Conservation (phyloP, 2,113 vertebrate genomes). For the Riparia riparia region DNA sequence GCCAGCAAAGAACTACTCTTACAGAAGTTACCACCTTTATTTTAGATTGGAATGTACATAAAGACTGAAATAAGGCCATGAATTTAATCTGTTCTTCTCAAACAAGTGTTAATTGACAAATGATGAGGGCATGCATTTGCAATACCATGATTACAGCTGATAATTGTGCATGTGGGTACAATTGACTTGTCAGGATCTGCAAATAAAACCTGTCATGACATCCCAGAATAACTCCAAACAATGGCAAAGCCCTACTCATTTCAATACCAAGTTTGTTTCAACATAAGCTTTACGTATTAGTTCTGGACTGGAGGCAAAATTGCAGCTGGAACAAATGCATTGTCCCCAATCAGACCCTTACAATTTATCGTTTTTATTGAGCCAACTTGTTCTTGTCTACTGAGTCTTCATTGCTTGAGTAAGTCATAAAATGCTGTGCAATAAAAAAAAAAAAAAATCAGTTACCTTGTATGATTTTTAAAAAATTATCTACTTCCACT, state of each 20-base stretch:
- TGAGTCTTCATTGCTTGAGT: neutral
- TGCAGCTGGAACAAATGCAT: neutral
- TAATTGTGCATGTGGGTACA: neutral
- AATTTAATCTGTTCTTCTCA: neutral
- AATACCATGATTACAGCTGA: neutral
- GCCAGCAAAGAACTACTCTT: neutral
- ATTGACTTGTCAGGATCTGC: neutral
- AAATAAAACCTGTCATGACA: slow-evolving; percentile 11
- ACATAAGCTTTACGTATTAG: neutral
- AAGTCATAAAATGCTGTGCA: neutral
- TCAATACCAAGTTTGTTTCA: neutral
- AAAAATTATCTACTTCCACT: neutral
- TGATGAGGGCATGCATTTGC: slow-evolving; percentile 1
- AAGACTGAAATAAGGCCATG: neutral
- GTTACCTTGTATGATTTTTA: neutral
- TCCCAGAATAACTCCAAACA: neutral
- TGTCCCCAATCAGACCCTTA: neutral
- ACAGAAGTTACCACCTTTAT: neutral
- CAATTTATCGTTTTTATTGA: slow-evolving; percentile 2
- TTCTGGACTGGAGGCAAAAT: neutral
- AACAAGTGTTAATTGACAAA: slow-evolving; percentile 51
- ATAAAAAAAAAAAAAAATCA: slow-evolving; percentile 8
- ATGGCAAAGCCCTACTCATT: neutral
- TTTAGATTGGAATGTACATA: neutral
- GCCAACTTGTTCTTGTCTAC: neutral